These are phyloP conservation scores for Lepidocyrtoides sp. DNA, from an alignment of 2,888 invertebrate species.

Conservation along the genomic window DNA sequence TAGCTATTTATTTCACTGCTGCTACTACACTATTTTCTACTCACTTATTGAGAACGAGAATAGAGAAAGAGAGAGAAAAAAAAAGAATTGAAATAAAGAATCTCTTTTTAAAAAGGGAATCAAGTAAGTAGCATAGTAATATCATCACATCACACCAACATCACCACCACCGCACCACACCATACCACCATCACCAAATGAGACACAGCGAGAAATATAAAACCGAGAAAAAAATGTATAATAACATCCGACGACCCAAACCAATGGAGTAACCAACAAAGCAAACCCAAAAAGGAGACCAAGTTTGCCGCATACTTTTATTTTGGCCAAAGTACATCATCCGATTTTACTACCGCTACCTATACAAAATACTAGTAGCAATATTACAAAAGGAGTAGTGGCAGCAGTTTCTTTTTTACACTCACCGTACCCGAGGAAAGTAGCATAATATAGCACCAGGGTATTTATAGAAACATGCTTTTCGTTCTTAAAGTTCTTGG, in stretches of 20 bases:
- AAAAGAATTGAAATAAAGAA: slow-evolving; percentile 4
- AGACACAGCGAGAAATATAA: slow-evolving; percentile 47
- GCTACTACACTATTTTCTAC: slow-evolving; percentile 36
- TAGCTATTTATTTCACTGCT: slow-evolving; percentile 35
- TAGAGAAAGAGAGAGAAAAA: neutral
- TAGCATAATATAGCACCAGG: too few species aligned
- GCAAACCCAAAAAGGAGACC: slow-evolving; percentile 76
- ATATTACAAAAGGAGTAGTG: neutral
- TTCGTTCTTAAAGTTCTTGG: neutral
- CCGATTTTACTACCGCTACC: slow-evolving; percentile 68
- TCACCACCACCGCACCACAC: slow-evolving; percentile 49
- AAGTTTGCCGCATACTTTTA: slow-evolving; percentile 76
- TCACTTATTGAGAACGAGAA: slow-evolving; percentile 23
- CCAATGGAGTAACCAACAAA: slow-evolving; percentile 70
- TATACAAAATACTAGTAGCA: slow-evolving; percentile 6
- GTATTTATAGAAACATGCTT: neutral
- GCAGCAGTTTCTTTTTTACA: too few species aligned
- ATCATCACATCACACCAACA: slow-evolving; percentile 59
- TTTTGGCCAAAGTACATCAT: slow-evolving; percentile 77
- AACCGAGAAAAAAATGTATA: slow-evolving; percentile 52
- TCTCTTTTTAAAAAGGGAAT: slow-evolving; percentile 47
- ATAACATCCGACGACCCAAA: slow-evolving; percentile 68
- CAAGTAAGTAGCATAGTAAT: slow-evolving; percentile 47
- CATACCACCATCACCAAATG: slow-evolving; percentile 35
- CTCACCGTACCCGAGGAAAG: too few species aligned